These are phyloP conservation scores for Empis livida DNA, from an alignment of 2,888 invertebrate species.

Conservation along the genomic window DNA sequence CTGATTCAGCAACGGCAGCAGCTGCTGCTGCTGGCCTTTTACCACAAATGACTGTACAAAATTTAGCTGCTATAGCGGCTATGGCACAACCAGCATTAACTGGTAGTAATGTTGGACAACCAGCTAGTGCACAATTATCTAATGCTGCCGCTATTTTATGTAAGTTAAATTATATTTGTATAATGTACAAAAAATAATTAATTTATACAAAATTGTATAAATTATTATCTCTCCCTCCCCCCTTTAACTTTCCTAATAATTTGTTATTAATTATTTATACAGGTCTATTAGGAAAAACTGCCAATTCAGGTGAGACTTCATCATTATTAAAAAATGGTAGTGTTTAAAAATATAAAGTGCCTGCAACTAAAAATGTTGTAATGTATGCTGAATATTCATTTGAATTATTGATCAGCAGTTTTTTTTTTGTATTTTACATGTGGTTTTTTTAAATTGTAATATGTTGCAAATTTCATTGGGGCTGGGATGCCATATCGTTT, in stretches of 20 bases:
- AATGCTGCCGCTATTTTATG: slow-evolving; percentile 35
- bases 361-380: too few relatives aligned
- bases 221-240: background rate
- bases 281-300: slow-evolving; percentile 36
- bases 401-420: too few relatives aligned
- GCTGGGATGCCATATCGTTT: too few relatives aligned
- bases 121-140: slow-evolving; percentile 31
- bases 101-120: slow-evolving; percentile 23
- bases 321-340: too few relatives aligned
- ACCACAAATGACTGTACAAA: slow-evolving; percentile 80
- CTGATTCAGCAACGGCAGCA: slow-evolving; percentile 26
- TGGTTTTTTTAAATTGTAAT: too few relatives aligned
- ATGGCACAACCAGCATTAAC: slow-evolving; percentile 39
- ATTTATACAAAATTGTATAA: background rate
- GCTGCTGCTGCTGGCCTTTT: slow-evolving; percentile 39
- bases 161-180: slow-evolving; percentile 19
- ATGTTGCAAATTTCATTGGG: too few relatives aligned
- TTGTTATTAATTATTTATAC: slow-evolving; percentile 13
- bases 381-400: too few relatives aligned
- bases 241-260: slow-evolving; percentile 8
- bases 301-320: slow-evolving; percentile 28
- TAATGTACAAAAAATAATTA: background rate
- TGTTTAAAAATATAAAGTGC: too few relatives aligned
- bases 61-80: slow-evolving; percentile 72
- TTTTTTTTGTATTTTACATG: too few relatives aligned